Conservation (phyloP, 2,797 vertebrate genomes). For the Chelonia mydas region DNA sequence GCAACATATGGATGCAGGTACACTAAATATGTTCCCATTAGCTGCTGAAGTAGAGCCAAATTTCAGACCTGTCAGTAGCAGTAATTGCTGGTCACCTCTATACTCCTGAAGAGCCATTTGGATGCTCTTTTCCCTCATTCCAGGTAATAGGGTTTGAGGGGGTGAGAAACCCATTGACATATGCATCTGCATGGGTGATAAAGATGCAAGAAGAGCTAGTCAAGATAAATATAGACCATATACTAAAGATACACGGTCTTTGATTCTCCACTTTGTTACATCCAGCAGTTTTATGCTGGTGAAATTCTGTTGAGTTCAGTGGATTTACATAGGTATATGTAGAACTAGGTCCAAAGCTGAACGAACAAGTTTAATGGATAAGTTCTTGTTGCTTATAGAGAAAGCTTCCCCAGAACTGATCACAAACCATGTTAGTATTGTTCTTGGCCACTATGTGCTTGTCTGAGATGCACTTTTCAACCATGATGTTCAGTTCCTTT, state of each 20-base stretch:
- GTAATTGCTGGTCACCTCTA: not conserved
- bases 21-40: not conserved
- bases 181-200: not conserved
- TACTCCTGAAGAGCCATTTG: not conserved
- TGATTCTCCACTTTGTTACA: no score
- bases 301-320: no score
- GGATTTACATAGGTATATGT: not conserved
- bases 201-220: not conserved
- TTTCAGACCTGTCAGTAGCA: not conserved
- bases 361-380: not conserved
- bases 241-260: not conserved
- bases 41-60: not conserved
- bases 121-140: not conserved
- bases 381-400: not conserved
- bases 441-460: not conserved
- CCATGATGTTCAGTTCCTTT: not conserved
- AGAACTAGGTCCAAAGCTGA: not conserved
- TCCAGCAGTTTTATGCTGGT: no score
- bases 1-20: slow-evolving; percentile 44
- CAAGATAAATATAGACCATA: fast-evolving
- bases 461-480: not conserved
- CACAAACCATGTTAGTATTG: fast-evolving
- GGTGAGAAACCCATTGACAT: not conserved
- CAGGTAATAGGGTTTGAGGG: not conserved
- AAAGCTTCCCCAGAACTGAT: not conserved